Evolutionary conservation across 2,113 vertebrate genomes (phyloP), one percentile per base, ranked within the genome.

Genomic region (Rhinolophus sinicus): DNA sequence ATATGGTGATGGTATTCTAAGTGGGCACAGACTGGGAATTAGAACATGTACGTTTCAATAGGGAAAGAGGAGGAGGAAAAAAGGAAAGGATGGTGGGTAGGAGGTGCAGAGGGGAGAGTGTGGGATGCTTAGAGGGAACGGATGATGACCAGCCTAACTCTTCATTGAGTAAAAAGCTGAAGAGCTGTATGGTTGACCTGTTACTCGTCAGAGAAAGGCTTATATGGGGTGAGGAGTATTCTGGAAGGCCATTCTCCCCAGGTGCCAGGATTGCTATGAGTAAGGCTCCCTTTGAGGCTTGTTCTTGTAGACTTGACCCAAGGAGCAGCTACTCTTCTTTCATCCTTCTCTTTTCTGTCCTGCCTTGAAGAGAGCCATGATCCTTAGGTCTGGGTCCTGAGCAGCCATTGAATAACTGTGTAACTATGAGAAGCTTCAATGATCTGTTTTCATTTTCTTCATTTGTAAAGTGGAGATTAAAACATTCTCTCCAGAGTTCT

Each of bases 401-500:
- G 64, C 19, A 70, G 67, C n/a, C 50, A 38, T 73, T 86, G 85
- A 86, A 24, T 88, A 88, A 78, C 40, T 8, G 5, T 22, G 35
- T 58, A 54, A 60, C 60, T 19, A 24, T 50, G 28, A 84, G n/a
- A 88, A 18, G 19, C 8, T n/a, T 77, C 22, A 16, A 24, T 1
- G 8, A 70, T 75, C 62, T 70, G 13, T 67, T 85, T 67, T 89
- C 15, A 52, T 86, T 73, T 77, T 92, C 80, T 92, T 87, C 35
- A 70, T 85, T 94, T 90, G 40, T 95, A 73, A 90, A 93, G 60
- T 56, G 15, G 67, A 87, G 21, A 75, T 69, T 77, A 62, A 92
- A 82, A 30, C n/a, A 65, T 60, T 85, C 54, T 54, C 62, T 94
- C 47, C 28, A 78, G 50, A 30, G 40, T 21, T 56, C 54, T 84